Conservation (phyloP, 2,797 vertebrate genomes). For the Galago senegalensis region DNA sequence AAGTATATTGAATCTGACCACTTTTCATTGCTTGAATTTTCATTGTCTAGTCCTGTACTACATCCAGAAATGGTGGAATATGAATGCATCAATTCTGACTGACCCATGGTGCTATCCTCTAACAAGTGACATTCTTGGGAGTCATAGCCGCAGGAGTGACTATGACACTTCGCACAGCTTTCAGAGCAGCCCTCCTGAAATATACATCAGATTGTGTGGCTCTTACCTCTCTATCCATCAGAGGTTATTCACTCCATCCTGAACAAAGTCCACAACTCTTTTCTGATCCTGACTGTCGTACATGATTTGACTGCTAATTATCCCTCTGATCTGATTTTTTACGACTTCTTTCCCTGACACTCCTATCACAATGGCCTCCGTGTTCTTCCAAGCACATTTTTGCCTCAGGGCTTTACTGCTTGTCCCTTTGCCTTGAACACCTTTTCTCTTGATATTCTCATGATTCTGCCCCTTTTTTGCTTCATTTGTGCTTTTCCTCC, state of each 20-base stretch:
- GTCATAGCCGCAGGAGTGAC: not conserved
- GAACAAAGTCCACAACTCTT: not conserved
- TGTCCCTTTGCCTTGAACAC: not conserved
- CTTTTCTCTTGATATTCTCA: not conserved
- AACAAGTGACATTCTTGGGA: fast-evolving
- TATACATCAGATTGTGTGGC: no score
- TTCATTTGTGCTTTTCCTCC: not conserved
- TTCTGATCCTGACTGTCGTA: not conserved
- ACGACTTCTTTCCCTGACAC: not conserved
- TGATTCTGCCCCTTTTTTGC: not conserved
- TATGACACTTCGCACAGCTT: not conserved
- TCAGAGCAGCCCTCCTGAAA: not conserved
- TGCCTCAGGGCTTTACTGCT: not conserved
- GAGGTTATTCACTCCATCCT: no score
- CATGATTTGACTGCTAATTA: not conserved
- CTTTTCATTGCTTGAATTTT: not conserved
- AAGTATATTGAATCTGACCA: not conserved
- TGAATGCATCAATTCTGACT: not conserved
- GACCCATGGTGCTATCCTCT: not conserved
- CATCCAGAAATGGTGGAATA: not conserved
- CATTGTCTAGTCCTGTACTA: not conserved
- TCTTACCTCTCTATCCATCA: not conserved
- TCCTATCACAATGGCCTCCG: not conserved
- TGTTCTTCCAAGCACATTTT: not conserved
- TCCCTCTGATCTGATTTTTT: not conserved